Evolutionary conservation across 2,888 invertebrate genomes (phyloP), one percentile per base, ranked within the genome.

Genomic region (Aleiodes leptofemur): DNA sequence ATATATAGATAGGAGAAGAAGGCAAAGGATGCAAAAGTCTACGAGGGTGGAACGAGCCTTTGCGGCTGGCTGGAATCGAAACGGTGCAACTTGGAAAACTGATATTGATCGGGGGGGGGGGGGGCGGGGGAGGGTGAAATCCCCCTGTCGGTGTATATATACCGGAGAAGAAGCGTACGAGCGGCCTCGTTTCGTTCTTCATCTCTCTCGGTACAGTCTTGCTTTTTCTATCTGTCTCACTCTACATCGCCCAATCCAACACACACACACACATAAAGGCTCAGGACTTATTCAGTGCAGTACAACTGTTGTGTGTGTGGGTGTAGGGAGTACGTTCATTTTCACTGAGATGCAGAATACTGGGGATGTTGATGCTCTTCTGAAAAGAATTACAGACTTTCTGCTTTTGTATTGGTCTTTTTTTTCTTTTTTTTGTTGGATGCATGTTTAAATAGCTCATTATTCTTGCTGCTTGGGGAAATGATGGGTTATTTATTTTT

Each of bases 21-120:
- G 43, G 43, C 7, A 72, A 51, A 43, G 48, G 48, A 56, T 34
- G 66, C 55, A 76, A 66, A 23, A 51, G 70, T 59, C 43, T 48
- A 34, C 31, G 57, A 16, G 70, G 16, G 51, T 23, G 38, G 55
- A 70, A 74, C 64, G 56, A 73, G 70, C 72, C 66, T 78, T 76
- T 77, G 77, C 75, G 76, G 75, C 78, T 79, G 81, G 82, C 79
- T 79, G 83, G 83, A 83, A 83, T 85, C 84, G 84, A 83, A 85
- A 84, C 82, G 82, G 79, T 79, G 78, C 81, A 84, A 85, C 82
- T 83, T 83, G 85, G 85, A 85, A 85, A 85, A 85, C 82, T 82
- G 85, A 85, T 85, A 85, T 85, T 85, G 85, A 85, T 85, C 85
- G 84, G 74, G 64, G 69, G 76, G 69, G 23, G 23, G 74, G 74